These are phyloP conservation scores for Drosophila mimetica DNA, from an alignment of 2,888 invertebrate species.

Conservation along the genomic window DNA sequence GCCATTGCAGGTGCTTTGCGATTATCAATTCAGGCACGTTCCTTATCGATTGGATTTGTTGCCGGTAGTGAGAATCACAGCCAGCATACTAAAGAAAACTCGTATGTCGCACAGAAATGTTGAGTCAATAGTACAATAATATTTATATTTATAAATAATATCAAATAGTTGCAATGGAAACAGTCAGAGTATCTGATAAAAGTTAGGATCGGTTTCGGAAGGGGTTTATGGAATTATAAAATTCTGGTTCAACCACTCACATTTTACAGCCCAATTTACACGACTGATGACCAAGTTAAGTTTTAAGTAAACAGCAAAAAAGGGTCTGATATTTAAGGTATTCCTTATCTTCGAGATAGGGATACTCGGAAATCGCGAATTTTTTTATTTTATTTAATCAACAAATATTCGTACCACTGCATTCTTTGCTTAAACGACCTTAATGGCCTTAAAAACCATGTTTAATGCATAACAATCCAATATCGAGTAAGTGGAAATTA, in stretches of 20 bases:
- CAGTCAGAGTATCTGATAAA: conserved; percentile 10
- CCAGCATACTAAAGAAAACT: conserved; percentile 37
- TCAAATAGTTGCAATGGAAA: neutral
- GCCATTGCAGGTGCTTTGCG: conserved; percentile 52
- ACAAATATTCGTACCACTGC: neutral
- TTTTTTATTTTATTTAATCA: conserved; percentile 1
- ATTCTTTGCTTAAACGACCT: neutral
- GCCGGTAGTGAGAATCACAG: conserved; percentile 45
- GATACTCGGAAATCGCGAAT: conserved; percentile 1
- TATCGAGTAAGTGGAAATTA: conserved; percentile 30
- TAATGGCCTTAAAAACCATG: neutral
- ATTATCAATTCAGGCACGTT: conserved; percentile 57
- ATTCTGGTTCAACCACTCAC: neutral
- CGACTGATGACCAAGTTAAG: neutral
- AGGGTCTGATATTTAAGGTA: neutral
- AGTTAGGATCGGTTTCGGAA: neutral
- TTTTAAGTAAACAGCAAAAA: neutral
- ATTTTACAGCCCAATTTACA: neutral
- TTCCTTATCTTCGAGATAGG: conserved; percentile 3
- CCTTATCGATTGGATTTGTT: conserved; percentile 41
- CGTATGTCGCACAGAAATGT: conserved; percentile 32
- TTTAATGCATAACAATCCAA: conserved; percentile 8
- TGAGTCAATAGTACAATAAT: neutral
- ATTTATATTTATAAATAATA: too few relatives aligned
- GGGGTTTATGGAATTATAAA: neutral